Evolutionary conservation across 92 coral and sea anemone species (phyloP).

Genomic region (Palythoa heliodiscus): DNA sequence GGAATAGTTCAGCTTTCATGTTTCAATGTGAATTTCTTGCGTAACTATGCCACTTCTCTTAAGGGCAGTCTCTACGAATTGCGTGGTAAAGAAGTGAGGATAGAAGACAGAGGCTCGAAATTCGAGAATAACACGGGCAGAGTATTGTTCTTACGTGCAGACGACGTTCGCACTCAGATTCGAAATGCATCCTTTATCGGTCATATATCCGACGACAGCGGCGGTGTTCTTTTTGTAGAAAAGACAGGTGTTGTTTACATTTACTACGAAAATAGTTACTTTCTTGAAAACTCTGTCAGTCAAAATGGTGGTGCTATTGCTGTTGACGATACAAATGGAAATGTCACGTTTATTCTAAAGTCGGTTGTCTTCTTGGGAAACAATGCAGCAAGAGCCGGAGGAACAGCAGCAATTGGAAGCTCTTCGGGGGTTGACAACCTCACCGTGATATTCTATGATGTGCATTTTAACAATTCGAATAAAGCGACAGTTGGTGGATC

Average conservation of each 20-base stretch:
- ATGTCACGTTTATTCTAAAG: slow-evolving; percentile 16
- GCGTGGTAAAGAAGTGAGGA: not conserved
- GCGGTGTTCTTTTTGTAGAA: slow-evolving; percentile 23
- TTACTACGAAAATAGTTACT: not conserved
- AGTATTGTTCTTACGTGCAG: not conserved
- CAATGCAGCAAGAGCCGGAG: slow-evolving; percentile 3
- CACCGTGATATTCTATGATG: slow-evolving; percentile 3
- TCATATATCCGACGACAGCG: not conserved
- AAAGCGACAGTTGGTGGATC: slow-evolving; percentile 26
- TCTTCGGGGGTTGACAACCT: slow-evolving; percentile 12
- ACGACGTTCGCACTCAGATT: not conserved
- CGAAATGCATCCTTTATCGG: not conserved
- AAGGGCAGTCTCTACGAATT: slow-evolving; percentile 14
- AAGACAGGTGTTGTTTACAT: not conserved
- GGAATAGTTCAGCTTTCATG: slow-evolving; percentile 11
- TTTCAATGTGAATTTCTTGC: not conserved
- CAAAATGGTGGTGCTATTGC: slow-evolving; percentile 24
- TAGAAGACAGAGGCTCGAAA: not conserved
- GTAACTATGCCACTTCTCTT: slow-evolving; percentile 11
- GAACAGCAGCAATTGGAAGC: slow-evolving; percentile 8
- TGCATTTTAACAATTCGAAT: slow-evolving; percentile 15
- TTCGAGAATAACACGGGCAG: slow-evolving; percentile 9
- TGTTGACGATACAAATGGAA: slow-evolving; percentile 10
- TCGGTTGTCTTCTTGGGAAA: not conserved
- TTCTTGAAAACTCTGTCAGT: slow-evolving; percentile 19